Evolutionary conservation across 2,888 invertebrate species (phyloP).

Genomic region (Nineta flava): DNA sequence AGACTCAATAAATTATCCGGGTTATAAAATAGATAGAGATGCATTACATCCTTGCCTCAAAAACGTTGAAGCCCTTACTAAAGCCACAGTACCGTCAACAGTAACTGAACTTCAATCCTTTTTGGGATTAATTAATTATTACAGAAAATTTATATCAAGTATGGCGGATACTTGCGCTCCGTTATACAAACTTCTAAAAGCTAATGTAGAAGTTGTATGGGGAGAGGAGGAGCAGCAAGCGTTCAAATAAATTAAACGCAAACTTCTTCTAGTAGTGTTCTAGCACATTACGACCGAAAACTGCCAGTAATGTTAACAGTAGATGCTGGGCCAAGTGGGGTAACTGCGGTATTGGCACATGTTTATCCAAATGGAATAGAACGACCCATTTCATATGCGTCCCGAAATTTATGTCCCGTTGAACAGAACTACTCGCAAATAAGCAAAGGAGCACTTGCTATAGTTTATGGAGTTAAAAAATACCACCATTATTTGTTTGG

Average conservation of each 20-base stretch:
- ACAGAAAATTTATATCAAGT: background rate
- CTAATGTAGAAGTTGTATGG: conserved; percentile 6
- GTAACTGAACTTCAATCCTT: conserved; percentile 7
- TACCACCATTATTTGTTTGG: conserved; percentile 6
- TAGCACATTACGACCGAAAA: conserved; percentile 7
- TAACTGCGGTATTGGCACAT: background rate
- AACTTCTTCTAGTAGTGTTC: conserved; percentile 3
- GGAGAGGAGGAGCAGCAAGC: conserved; percentile 3
- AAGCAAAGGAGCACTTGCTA: conserved; percentile 12
- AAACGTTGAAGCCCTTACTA: background rate
- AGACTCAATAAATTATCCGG: conserved; percentile 17
- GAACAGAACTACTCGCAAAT: conserved; percentile 11
- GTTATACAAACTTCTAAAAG: conserved; percentile 7
- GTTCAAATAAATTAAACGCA: conserved; percentile 6
- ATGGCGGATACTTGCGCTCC: conserved; percentile 6
- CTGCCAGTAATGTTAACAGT: background rate
- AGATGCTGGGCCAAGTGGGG: background rate
- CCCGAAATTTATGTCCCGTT: conserved; percentile 3
- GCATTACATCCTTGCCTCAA: background rate
- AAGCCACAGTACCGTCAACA: conserved; percentile 4
- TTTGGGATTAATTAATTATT: background rate
- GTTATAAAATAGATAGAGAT: conserved; percentile 11
- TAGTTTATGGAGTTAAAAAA: conserved; percentile 11
- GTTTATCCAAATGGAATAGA: background rate
- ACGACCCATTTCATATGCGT: background rate